Evolutionary conservation across 2,113 vertebrate genomes (phyloP), one percentile per base, ranked within the genome.

Genomic region (Anarrhichthys ocellatus): DNA sequence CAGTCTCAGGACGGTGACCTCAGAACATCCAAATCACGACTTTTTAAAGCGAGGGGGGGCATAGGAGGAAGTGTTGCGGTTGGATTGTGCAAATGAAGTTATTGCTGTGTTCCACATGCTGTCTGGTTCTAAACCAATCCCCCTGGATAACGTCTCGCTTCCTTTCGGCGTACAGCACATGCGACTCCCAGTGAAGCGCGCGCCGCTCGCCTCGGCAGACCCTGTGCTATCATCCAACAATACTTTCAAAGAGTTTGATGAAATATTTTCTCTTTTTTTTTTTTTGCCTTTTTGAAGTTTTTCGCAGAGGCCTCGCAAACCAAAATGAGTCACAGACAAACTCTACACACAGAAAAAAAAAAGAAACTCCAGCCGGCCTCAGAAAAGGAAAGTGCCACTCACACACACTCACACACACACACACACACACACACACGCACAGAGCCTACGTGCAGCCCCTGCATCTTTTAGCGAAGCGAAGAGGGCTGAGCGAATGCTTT

Each of bases 391-490:
- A 88, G 91, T 88, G 86, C 72, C 84, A 80, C 83, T 83, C 52
- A 48, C 73, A 77, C 46, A 44, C 78, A 66, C 36, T 36, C 70
- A 54, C 70, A 68, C 78, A 70, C 38, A 48, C 71, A 56, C 52
- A 64, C 70, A 73, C 62, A 24, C 69, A 74, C 52, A 38, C 69
- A 77, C 46, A 50, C 73, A 80, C 70, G 40, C 77, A 78, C 62
- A 32, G 58, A 38, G 73, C 84, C 83, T 78, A 80, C 80, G 42
- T 84, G 88, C 87, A 82, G 86, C 79, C 83, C 83, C 89, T 92
- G 91, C 92, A 93, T 93, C 86, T 93, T 92, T 92, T 67, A 92
- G 75, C 87, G 87, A 83, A 78, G 79, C 29, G 32, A 76, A 80
- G 85, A 82, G 79, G 73, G 84, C 77, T 92, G 92, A 94, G 89